Evolutionary conservation across 2,113 vertebrate genomes (phyloP), one percentile per base, ranked within the genome.

Genomic region (Nansenia antarctica): DNA sequence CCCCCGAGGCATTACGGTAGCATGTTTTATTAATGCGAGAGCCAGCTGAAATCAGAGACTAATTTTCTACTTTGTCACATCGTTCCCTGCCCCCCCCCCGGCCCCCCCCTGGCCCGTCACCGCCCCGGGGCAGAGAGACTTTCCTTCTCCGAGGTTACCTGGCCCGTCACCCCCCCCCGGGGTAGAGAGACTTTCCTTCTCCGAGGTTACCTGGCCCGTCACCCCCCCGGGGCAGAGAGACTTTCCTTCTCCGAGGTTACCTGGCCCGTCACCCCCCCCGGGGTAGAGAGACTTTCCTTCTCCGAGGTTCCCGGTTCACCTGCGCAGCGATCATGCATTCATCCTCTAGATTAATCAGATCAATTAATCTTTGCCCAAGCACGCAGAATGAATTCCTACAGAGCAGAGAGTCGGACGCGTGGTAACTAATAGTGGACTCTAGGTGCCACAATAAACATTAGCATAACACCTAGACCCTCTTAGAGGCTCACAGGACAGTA

Each of bases 31-130:
- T 93, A 94, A 94, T 93, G 91, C 79, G 86, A 77, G 75, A 85
- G 91, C 84, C 63, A 66, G 87, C 87, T 83, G 80, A 92, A 91
- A 87, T 92, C 86, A 85, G 76, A 83, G 87, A 86, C 85, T 92
- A 91, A 90, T 93, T 94, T 94, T 94, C 87, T 90, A 90, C 93
- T 94, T 94, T 84, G 90, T 91, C 87, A 92, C 84, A 88, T 91
- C 90, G 87, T 92, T 94, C 90, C 88, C 88, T 92, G 86, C 82
- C 80, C 77, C 80, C 67, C 8, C 55, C 18, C 52, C 49, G 37
- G 72, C 71, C 18, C 20, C 20, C 20, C 20, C 15, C 27, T 14
- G 0, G 22, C 20, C 3, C 22, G 11, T 9, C 54, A 2, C 20
- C 52, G 5, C 52, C 59, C 14, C 45, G 20, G 20, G 45, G 45